A percentile compares a stretch with the other conserved stretches of the same genome.
Conservation (phyloP, 2,797 vertebrate genomes). For the Pempheris klunzingeri region DNA sequence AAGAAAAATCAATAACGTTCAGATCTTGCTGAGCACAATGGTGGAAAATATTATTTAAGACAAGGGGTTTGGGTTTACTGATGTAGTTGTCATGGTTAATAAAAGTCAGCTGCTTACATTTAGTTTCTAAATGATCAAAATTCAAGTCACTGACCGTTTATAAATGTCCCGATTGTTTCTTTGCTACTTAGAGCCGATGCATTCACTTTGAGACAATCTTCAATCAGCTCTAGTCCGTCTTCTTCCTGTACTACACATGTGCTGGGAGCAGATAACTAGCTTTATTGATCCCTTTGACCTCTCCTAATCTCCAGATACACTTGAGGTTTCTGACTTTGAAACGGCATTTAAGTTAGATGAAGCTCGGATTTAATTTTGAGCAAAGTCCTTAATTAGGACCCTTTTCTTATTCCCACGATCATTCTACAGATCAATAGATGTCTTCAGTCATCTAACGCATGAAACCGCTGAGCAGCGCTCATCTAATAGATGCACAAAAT, state of each 20-base stretch:
- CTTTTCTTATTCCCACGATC: constrained; percentile 16
- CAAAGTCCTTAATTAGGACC: constrained; percentile 23
- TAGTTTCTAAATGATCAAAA: constrained; percentile 4
- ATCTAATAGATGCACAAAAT: not conserved
- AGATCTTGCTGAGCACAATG: constrained; percentile 1
- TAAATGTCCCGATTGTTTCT: constrained; percentile 11
- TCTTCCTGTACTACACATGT: constrained; percentile 19
- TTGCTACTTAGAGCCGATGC: not conserved
- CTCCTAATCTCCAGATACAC: constrained; percentile 39
- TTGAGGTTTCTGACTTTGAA: constrained; percentile 44
- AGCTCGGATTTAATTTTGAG: constrained; percentile 19
- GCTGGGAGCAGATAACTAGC: constrained; percentile 54
- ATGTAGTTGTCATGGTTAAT: constrained; percentile 17
- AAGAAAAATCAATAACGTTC: constrained; percentile 45
- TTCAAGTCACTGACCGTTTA: not conserved
- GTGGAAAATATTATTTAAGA: constrained; percentile 47
- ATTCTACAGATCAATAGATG: not conserved
- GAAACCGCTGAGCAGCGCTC: not conserved
- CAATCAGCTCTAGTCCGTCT: constrained; percentile 13
- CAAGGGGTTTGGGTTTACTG: constrained; percentile 10
- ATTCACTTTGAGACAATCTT: not conserved
- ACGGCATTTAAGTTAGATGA: constrained; percentile 29
- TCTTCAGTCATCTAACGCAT: not conserved
- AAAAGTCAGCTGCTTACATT: not conserved
- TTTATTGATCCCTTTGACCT: constrained; percentile 51